Base-by-base conservation (phyloP, 2,888 invertebrate genomes). In the Griposia aprilina region DNA sequence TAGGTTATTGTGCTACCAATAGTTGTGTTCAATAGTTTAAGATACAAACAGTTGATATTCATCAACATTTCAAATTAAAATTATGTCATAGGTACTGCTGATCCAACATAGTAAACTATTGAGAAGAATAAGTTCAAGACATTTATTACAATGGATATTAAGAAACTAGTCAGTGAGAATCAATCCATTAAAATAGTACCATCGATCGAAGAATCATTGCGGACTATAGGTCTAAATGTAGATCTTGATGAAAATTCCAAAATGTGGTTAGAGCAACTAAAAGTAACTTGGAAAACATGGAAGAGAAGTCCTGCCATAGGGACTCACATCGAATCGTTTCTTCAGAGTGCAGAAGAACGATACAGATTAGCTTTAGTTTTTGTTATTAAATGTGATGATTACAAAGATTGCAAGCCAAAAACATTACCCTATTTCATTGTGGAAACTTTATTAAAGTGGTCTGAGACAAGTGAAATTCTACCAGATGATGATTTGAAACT, bases 341-440 rank as follows among this genome's bases (percentile, higher is more conserved):
- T 97, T 87, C 93, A 95, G 59, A 93, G 93, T 50, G 95, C 96
- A 80, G 92, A 94, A 41, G 97, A 98, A 92, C 97, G 98, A 7
- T 98, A 97, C 90, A 95, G 97, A 87, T 95, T 97, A 79, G 97
- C 97, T 48, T 92, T 98, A 77, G 93, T 97, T 80, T 96, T 98
- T 86, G 93, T 97, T 76, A 97, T 97, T 78, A 97, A 97, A 91
- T 97, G 97, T 88, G 95, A 97, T 82, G 98, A 98, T 85, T 97
- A 97, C 86, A 97, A 97, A 91, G 97, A 97, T 89, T 97, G 97
- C 76, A 98, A 98, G 93, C 96, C 95, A 55, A 98, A 97, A 92
- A 96, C 97, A 57, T 96, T 98, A 74, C 97, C 98, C 50, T 97
- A 97, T 90, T 97, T 97, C 85, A 97, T 98, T 83, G 96, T 98